Base-by-base conservation (phyloP, 2,888 invertebrate species). In the Sinopyrophorus schimmeli region DNA sequence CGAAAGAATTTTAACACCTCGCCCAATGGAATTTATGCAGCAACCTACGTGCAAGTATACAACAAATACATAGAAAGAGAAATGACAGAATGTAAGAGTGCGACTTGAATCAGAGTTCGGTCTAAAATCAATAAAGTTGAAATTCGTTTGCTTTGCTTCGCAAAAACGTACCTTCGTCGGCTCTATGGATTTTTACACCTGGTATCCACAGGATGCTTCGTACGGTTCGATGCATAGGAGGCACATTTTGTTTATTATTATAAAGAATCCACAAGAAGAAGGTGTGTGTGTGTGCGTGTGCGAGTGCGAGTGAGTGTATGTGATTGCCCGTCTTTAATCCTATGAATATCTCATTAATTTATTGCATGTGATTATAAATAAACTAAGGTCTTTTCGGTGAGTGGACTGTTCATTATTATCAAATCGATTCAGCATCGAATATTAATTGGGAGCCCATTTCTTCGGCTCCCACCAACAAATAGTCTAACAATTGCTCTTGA, bases 211-310 rank as follows among this genome's bases (percentile, higher is more conserved):
- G 52, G 52, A 52, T 52, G 52, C 52, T 38, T 47, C 47, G 24
- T 47, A 21, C 37, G 38, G 47, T 47, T 42, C 46, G 51, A 32
- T 51, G 40, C 28, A 35, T 51, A 43, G 21, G 42, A 40, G n/a
- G 41, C 53, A 51, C 51, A 54, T 54, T 55, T 53, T 54, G 47
- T 53, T 49, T 54, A 47, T 54, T 53, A 43, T 53, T 47, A 43
- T 23, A 21, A 39, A 48, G 42, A 43, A 50, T 49, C 32, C 20
- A 40, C 40, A 27, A 16, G 38, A 28, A 27, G 41, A 11, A 21
- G 10, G 27, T 26, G 32, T 7, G 27, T 39, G 38, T 50, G 28
- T 40, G 30, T 49, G 15, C 43, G 23, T 46, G 34, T 44, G 34
- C 44, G 24, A 26, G 32, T n/a, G n/a, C n/a, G n/a, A n/a, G n/a